Percentiles rank a stretch among this genome's conserved stretches.
Evolutionary conservation across 2,888 invertebrate genomes (phyloP).

Genomic region (Laothoe populi): DNA sequence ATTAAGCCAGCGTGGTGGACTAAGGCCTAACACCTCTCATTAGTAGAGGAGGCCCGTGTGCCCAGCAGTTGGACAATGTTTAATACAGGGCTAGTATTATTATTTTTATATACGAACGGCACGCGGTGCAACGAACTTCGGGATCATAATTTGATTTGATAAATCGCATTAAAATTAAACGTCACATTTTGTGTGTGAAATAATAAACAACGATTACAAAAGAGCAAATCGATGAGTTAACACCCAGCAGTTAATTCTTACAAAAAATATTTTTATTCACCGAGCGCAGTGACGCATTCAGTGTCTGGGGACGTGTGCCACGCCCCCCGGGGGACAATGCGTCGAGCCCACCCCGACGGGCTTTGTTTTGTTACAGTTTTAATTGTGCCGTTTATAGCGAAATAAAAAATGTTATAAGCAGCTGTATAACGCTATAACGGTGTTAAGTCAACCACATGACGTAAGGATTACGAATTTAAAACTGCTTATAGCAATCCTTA

Average conservation of each 20-base stretch:
- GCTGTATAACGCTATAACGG: slow-evolving; percentile 8
- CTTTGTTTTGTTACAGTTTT: slow-evolving; percentile 22
- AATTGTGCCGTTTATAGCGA: slow-evolving; percentile 8
- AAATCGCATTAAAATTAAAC: background rate
- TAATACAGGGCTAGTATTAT: no score
- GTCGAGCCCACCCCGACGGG: slow-evolving; percentile 21
- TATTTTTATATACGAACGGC: no score
- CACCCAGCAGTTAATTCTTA: slow-evolving; percentile 17
- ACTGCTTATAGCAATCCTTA: background rate
- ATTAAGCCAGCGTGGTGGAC: no score
- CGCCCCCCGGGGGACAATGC: slow-evolving; percentile 24
- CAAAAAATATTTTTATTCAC: slow-evolving; percentile 20
- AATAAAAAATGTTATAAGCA: slow-evolving; percentile 17
- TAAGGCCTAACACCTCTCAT: no score
- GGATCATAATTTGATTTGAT: background rate
- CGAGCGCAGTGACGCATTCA: slow-evolving; percentile 17
- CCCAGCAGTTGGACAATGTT: no score
- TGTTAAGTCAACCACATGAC: no score
- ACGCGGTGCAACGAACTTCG: background rate
- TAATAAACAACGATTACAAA: slow-evolving; percentile 18
- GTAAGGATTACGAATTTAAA: background rate
- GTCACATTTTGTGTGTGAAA: slow-evolving; percentile 2
- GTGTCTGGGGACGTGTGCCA: slow-evolving; percentile 18
- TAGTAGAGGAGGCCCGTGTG: no score
- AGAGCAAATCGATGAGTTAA: slow-evolving; percentile 19